phyloP scores from a whole-genome alignment of 2,888 invertebrate genomes.

The Andrena bucephala region DNA sequence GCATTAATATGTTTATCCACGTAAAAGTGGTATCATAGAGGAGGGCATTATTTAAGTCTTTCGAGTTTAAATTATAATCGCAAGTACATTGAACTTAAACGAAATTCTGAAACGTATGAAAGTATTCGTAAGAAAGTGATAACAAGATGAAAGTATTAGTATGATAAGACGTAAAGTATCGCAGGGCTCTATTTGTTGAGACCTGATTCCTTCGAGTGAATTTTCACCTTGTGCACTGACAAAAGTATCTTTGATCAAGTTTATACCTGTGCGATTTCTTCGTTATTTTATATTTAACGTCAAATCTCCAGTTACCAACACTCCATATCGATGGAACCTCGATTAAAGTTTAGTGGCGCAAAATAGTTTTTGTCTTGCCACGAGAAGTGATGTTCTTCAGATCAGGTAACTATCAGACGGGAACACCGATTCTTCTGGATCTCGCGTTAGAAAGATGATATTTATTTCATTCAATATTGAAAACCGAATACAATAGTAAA shows the following conservation, averaged over 20 bases:
- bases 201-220: conserved; percentile 43
- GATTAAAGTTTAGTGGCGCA: neutral
- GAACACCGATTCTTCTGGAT: neutral
- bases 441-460: no score
- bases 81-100: conserved; percentile 15
- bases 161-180: conserved; percentile 53
- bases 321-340: neutral
- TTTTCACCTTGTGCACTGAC: conserved; percentile 23
- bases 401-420: neutral
- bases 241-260: conserved; percentile 4
- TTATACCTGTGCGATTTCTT: neutral
- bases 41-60: conserved; percentile 38
- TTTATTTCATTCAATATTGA: no score
- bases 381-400: neutral
- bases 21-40: conserved; percentile 38
- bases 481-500: no score
- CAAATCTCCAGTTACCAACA: no score
- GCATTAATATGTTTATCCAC: conserved; percentile 35
- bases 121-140: conserved; percentile 80
- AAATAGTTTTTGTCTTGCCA: neutral
- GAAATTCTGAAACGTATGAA: conserved; percentile 75
- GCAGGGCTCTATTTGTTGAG: conserved; percentile 55
- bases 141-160: conserved; percentile 75
- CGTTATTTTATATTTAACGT: neutral
- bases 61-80: conserved; percentile 42